Evolutionary conservation across 2,113 vertebrate species (phyloP), one percentile per base, ranked within the genome.

Genomic region (Sinocyclocheilus anshuiensis): DNA sequence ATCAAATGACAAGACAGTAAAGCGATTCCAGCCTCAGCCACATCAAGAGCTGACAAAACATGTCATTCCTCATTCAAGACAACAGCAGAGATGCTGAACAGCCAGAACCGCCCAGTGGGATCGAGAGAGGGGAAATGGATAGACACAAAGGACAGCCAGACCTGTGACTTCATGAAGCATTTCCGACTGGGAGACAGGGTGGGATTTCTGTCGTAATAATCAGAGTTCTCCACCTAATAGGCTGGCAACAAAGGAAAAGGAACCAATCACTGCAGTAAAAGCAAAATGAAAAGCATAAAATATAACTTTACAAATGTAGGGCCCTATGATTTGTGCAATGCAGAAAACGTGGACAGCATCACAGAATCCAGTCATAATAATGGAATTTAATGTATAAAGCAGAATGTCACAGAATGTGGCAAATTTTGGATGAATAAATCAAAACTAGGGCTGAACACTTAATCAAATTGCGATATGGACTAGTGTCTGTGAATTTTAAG

Each of bases 31-130:
- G 26, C 45, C 13, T 13, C 39, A 16, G 65, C 83, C 83, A 78
- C 75, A 78, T 78, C 72, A 85, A 85, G 48, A 78, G 59, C 84
- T 39, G 74, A 69, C 26, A 26, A 85, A 78, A 78, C 75, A 33
- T 78, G 79, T 61, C 84, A 83, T 65, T 78, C 36, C 36, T 36
- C 36, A 59, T 82, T 77, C 78, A 88, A 82, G 76, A 50, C 59
- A 85, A 86, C 36, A 61, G 74, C 50, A 63, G 53, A 24, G 50
- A 61, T 15, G 12, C 57, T 59, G 63, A 69, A 18, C 39, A 24
- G 9, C 8, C 3, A 13, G 33, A n/a, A 61, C 16, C 48, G 36
- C 39, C 50, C 45, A n/a, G 53, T 82, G 39, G 55, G 55, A 33
- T 15, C 11, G 71, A 63, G 57, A 63, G 16, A 59, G 53, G 22